A percentile compares a stretch with the other conserved stretches of the same genome.
phyloP scores from a whole-genome alignment of 2,797 vertebrate species.

The Artibeus jamaicensis region DNA sequence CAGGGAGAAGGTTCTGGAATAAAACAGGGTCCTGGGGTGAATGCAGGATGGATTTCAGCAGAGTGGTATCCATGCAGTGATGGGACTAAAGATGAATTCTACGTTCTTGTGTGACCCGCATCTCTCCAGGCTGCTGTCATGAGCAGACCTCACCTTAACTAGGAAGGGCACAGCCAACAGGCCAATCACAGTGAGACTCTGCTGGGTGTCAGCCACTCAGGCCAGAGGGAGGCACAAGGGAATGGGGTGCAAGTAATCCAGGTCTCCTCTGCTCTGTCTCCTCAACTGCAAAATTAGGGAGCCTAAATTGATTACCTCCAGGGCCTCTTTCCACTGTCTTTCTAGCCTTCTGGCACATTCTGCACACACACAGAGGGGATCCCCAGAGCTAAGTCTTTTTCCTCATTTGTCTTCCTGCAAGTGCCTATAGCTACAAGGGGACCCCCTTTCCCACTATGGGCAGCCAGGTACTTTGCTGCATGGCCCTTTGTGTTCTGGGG shows the following conservation, averaged over 20 bases:
- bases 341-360: background rate
- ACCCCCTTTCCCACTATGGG: background rate
- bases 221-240: background rate
- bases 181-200: background rate
- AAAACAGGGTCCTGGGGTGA: accelerated
- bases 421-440: background rate
- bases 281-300: background rate
- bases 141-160: too few species aligned
- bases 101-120: background rate
- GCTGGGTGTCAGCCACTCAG: background rate
- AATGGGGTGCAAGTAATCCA: background rate
- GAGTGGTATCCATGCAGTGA: background rate
- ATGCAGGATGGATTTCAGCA: accelerated
- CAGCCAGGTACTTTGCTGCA: background rate
- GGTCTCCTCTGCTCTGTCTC: too few species aligned
- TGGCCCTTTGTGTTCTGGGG: constrained; percentile 16
- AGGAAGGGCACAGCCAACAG: background rate
- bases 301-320: too few species aligned
- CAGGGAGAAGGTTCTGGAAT: background rate
- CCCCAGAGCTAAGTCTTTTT: background rate
- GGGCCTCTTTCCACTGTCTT: background rate
- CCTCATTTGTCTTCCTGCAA: background rate
- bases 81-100: background rate
- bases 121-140: accelerated
- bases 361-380: background rate